phyloP scores from a whole-genome alignment of 2,797 vertebrate species.

The Gymnocypris eckloni region DNA sequence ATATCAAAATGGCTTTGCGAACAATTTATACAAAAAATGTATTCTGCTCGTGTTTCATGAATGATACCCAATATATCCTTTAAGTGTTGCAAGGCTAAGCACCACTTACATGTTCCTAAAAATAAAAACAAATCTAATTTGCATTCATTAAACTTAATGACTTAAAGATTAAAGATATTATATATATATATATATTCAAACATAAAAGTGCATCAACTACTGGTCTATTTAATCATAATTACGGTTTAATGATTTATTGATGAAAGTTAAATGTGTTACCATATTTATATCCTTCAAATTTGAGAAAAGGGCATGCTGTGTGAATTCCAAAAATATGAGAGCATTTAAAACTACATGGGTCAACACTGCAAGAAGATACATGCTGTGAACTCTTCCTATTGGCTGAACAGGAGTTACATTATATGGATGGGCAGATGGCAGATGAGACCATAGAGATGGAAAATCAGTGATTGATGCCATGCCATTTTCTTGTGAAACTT shows the following conservation, averaged over 20 bases:
- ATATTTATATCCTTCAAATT: neutral
- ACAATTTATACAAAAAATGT: neutral
- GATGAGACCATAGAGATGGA: slow-evolving; percentile 27
- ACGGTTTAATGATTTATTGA: neutral
- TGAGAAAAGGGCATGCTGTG: neutral
- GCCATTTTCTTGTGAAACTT: slow-evolving; percentile 21
- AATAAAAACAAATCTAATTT: neutral
- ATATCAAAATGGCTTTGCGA: neutral
- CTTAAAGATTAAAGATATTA: neutral
- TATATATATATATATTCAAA: neutral
- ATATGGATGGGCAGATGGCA: slow-evolving; percentile 25
- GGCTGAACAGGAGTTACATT: slow-evolving; percentile 6
- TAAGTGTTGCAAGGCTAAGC: neutral
- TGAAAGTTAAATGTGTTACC: neutral
- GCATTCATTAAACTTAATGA: neutral
- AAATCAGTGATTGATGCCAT: slow-evolving; percentile 14
- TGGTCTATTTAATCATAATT: neutral
- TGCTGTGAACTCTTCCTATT: neutral
- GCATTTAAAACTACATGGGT: neutral
- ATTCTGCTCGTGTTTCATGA: neutral
- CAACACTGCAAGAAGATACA: neutral
- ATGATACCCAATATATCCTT: neutral
- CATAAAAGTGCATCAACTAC: neutral
- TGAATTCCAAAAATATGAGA: neutral
- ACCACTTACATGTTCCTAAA: neutral